Percentiles rank a stretch among this genome's conserved stretches.
phyloP scores from a whole-genome alignment of 2,888 invertebrate genomes.

The Nomada ruficornis region DNA sequence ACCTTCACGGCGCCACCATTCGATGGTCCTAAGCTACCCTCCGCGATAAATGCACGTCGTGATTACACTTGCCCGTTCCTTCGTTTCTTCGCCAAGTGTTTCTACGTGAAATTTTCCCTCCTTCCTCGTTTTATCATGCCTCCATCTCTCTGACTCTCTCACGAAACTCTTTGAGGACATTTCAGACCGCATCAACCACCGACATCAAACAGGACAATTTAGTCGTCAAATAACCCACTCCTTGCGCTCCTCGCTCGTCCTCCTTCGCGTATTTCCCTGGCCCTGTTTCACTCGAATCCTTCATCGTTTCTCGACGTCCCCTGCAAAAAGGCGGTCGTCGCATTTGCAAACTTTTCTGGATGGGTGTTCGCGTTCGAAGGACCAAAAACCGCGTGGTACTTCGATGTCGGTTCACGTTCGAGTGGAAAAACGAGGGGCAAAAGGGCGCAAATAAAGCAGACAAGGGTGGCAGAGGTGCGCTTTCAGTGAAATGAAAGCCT shows the following conservation, averaged over 20 bases:
- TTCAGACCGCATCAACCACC: slow-evolving; percentile 68
- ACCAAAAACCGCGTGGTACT: slow-evolving; percentile 37
- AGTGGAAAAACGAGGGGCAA: not conserved
- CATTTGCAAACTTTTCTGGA: not conserved
- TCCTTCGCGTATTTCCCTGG: not conserved
- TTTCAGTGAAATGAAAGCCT: slow-evolving; percentile 14
- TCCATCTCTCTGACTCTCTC: not conserved
- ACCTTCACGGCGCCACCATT: slow-evolving; percentile 8
- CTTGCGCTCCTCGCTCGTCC: not conserved
- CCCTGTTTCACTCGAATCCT: not conserved
- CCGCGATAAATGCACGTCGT: slow-evolving; percentile 26
- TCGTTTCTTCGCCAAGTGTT: not conserved
- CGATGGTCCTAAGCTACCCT: slow-evolving; percentile 18
- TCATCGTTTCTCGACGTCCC: not conserved
- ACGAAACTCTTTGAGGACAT: slow-evolving; percentile 57
- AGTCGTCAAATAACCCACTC: slow-evolving; percentile 75
- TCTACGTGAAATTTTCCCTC: slow-evolving; percentile 8
- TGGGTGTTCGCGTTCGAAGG: not conserved
- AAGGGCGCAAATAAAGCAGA: slow-evolving; percentile 8
- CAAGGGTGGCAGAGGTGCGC: not conserved
- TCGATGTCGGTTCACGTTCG: slow-evolving; percentile 12
- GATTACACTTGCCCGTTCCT: slow-evolving; percentile 21
- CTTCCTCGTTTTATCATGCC: not conserved
- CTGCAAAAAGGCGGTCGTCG: slow-evolving; percentile 24
- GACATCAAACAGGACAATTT: slow-evolving; percentile 80